These are phyloP conservation scores for Erinaceus europaeus DNA, from an alignment of 2,113 vertebrate genomes.

Conservation along the genomic window DNA sequence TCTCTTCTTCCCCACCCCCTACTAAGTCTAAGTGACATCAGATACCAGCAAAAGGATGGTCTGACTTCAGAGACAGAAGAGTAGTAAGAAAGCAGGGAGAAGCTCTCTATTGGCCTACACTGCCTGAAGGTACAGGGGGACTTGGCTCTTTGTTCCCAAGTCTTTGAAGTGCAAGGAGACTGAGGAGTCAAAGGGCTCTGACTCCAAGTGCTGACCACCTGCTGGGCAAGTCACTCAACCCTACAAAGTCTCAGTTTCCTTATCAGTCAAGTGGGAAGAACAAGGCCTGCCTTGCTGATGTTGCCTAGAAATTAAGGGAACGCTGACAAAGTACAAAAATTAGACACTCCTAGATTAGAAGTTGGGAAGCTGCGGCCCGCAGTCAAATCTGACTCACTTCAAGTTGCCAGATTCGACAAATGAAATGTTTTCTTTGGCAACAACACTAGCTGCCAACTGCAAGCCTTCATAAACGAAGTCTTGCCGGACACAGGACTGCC, in stretches of 20 bases:
- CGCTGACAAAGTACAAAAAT: neutral
- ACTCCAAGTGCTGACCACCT: neutral
- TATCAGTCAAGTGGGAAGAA: neutral
- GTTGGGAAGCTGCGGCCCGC: neutral
- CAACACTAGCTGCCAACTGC: neutral
- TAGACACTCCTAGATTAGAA: neutral
- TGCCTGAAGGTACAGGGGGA: neutral
- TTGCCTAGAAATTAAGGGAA: neutral
- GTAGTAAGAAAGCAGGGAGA: neutral
- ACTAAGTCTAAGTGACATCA: neutral
- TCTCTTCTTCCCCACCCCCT: too few species aligned
- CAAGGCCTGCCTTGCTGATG: neutral
- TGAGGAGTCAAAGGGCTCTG: neutral
- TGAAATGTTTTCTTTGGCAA: constrained; percentile 11
- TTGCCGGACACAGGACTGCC: neutral
- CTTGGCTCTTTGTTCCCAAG: neutral
- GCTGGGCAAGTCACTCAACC: neutral
- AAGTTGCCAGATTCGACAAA: constrained; percentile 3
- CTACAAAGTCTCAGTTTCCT: neutral
- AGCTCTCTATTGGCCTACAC: neutral
- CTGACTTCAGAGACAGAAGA: neutral
- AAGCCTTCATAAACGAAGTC: neutral
- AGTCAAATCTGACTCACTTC: neutral
- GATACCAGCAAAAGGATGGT: neutral
- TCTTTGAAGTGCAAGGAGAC: neutral